phyloP scores from a whole-genome alignment of 2,888 invertebrate genomes.

The Aspidiotus rigidus region DNA sequence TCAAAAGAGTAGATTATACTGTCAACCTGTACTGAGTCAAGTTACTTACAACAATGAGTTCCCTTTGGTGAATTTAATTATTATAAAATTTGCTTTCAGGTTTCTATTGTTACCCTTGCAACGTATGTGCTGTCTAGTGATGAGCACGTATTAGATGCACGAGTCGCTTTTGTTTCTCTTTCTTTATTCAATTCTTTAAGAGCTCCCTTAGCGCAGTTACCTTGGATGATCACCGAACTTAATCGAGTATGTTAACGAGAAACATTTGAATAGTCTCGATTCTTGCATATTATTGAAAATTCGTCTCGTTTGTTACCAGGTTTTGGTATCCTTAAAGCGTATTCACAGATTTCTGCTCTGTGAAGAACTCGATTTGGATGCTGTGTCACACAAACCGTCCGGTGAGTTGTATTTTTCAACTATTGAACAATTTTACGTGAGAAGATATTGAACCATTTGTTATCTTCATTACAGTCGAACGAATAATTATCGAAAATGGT shows the following conservation, averaged over 20 bases:
- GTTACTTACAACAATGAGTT: no score
- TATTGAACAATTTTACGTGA: no score
- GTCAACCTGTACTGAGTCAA: no score
- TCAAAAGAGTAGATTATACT: no score
- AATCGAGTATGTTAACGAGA: conserved; percentile 57
- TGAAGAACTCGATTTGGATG: conserved; percentile 47
- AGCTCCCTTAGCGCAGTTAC: conserved; percentile 89
- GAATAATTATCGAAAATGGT: conserved; percentile 50
- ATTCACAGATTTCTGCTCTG: conserved; percentile 49
- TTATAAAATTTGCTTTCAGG: no score
- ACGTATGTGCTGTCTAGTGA: conserved; percentile 78
- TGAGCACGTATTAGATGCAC: conserved; percentile 71
- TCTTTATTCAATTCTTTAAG: conserved; percentile 95
- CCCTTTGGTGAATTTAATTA: no score
- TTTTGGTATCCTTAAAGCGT: conserved; percentile 49
- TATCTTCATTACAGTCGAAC: background rate
- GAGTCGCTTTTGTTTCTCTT: conserved; percentile 89
- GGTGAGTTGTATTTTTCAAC: conserved; percentile 38
- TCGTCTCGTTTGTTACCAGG: conserved; percentile 40
- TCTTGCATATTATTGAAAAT: background rate
- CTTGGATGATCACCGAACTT: conserved; percentile 39
- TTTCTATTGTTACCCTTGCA: conserved; percentile 66
- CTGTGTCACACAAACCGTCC: conserved; percentile 43
- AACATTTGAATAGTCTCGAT: no score
- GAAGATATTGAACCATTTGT: background rate